A percentile compares a stretch with the other conserved stretches of the same genome.
Conservation (phyloP, 2,888 invertebrate species). For the Himalopsyche anomala region DNA sequence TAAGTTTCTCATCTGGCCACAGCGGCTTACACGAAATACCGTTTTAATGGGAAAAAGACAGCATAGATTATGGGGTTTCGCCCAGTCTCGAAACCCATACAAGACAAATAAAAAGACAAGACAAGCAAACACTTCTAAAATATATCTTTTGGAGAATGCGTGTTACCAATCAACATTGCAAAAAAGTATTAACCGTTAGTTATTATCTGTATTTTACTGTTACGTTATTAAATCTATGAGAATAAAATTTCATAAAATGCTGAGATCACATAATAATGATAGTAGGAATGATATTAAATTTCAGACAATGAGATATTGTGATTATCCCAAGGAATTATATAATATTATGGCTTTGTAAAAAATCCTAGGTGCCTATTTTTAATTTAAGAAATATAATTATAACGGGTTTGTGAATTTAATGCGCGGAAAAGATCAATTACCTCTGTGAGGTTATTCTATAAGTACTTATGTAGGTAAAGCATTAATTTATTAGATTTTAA, state of each 20-base stretch:
- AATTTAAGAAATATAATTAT: constrained; percentile 9
- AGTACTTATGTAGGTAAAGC: too few species aligned
- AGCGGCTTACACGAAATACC: too few species aligned
- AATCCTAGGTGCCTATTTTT: neutral
- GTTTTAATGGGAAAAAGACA: too few species aligned
- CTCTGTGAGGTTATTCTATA: neutral
- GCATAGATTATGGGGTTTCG: too few species aligned
- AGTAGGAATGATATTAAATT: neutral
- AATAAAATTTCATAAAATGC: neutral
- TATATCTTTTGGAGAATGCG: neutral
- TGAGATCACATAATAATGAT: neutral
- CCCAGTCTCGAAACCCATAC: too few species aligned
- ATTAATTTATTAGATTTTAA: too few species aligned
- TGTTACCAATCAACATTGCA: neutral
- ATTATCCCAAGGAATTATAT: neutral
- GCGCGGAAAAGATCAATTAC: neutral
- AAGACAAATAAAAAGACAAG: too few species aligned
- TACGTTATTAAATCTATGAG: constrained; percentile 6
- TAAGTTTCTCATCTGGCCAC: too few species aligned
- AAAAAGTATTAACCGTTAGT: neutral
- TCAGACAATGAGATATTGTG: constrained; percentile 9
- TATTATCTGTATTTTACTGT: neutral
- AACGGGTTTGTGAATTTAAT: neutral
- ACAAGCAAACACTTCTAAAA: neutral
- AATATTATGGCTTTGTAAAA: too few species aligned